A percentile compares a stretch with the other conserved stretches of the same genome.
Conservation (phyloP, 2,888 invertebrate genomes). For the Amphipoea lucens region DNA sequence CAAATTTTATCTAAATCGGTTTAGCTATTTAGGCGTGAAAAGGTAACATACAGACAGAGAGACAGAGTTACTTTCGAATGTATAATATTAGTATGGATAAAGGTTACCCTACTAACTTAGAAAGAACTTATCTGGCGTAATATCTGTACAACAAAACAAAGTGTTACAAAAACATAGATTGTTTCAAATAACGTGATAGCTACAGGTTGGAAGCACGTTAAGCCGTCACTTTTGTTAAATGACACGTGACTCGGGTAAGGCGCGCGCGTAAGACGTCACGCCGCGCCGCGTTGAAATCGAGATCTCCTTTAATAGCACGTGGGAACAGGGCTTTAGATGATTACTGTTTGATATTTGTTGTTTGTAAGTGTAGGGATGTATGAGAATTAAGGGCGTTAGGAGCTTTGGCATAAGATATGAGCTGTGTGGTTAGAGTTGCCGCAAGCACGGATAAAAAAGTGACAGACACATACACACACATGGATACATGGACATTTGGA, state of each 20-base stretch:
- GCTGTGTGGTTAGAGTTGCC: neutral
- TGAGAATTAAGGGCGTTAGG: neutral
- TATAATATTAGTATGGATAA: too few relatives aligned
- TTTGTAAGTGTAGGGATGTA: conserved; percentile 6
- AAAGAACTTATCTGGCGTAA: neutral
- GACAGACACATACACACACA: too few relatives aligned
- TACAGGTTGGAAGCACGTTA: conserved; percentile 30
- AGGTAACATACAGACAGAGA: too few relatives aligned
- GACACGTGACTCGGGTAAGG: conserved; percentile 46
- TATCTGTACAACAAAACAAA: conserved; percentile 9
- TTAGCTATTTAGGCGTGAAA: too few relatives aligned
- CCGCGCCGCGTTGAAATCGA: conserved; percentile 18
- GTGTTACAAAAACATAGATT: conserved; percentile 38
- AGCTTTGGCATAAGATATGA: neutral
- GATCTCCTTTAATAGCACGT: conserved; percentile 30
- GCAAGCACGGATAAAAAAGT: neutral
- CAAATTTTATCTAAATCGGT: too few relatives aligned
- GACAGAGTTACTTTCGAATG: too few relatives aligned
- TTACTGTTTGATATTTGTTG: conserved; percentile 41
- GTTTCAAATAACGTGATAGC: conserved; percentile 40
- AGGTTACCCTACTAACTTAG: neutral
- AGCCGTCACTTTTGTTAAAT: conserved; percentile 45
- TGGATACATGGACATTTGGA: too few relatives aligned
- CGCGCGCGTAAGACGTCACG: conserved; percentile 23
- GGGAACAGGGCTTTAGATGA: conserved; percentile 28